These are phyloP conservation scores for Calliphora vomitoria DNA, from an alignment of 2,888 invertebrate genomes.

Conservation along the genomic window DNA sequence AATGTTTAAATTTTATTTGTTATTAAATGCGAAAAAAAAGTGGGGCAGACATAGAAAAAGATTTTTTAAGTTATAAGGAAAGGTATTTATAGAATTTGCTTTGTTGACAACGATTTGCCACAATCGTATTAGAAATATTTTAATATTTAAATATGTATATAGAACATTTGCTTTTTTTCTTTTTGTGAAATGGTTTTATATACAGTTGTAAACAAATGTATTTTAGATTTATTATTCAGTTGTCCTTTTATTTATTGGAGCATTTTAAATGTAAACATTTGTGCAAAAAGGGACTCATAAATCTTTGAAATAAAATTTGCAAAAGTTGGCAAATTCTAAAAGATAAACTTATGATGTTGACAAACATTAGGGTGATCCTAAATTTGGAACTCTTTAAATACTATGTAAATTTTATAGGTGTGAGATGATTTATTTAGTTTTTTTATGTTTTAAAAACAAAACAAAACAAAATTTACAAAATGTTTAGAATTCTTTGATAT, in stretches of 20 bases:
- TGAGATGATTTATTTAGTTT: not conserved
- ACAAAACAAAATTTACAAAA: not conserved
- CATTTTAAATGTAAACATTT: slow-evolving; percentile 10
- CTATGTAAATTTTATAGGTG: not conserved
- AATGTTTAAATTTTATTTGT: not conserved
- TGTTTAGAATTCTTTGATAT: no score
- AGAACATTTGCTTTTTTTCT: no score
- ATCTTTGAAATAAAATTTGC: not conserved
- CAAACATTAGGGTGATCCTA: not conserved
- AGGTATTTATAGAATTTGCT: not conserved
- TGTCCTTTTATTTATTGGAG: not conserved
- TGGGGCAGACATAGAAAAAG: not conserved
- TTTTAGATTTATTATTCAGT: not conserved
- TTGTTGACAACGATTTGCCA: not conserved
- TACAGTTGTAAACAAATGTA: not conserved
- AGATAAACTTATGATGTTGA: not conserved
- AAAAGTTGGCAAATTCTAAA: not conserved
- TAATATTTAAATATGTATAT: not conserved
- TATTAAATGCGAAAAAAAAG: not conserved
- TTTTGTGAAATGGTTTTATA: no score
- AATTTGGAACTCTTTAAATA: not conserved
- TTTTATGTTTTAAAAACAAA: no score
- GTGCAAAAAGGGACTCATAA: not conserved
- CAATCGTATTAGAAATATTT: not conserved
- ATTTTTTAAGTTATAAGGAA: not conserved